Conservation (phyloP, 2,113 vertebrate genomes). For the Panthera uncia region DNA sequence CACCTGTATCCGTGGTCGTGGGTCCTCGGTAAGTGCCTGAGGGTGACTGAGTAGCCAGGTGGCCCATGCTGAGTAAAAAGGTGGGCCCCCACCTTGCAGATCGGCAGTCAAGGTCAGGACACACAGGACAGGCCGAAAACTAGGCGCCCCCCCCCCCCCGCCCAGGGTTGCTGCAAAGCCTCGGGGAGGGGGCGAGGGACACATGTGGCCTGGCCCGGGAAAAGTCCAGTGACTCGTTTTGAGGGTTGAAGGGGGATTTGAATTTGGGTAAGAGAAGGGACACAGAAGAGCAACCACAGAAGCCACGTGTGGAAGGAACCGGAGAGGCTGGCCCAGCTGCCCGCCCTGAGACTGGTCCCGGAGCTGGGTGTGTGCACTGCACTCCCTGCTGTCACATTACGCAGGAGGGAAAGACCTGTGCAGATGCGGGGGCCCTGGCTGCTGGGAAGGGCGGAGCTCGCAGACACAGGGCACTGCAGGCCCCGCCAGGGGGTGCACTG, state of each 20-base stretch:
- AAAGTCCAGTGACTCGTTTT: too few relatives aligned
- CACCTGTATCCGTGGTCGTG: rapidly evolving
- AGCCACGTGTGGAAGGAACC: neutral
- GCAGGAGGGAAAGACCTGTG: neutral
- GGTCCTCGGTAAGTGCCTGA: neutral
- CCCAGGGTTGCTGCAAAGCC: neutral
- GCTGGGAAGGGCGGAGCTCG: neutral
- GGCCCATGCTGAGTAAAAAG: neutral
- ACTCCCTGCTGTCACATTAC: rapidly evolving
- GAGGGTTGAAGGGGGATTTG: neutral
- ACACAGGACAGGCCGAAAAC: too few relatives aligned
- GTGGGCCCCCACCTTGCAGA: neutral
- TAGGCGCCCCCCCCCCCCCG: neutral
- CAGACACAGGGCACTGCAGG: rapidly evolving
- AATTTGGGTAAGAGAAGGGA: neutral
- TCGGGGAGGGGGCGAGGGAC: neutral
- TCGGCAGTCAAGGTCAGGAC: neutral
- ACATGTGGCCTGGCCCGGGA: neutral
- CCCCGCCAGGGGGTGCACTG: neutral
- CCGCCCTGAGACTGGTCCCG: rapidly evolving
- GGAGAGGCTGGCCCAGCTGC: neutral
- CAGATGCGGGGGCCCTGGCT: neutral
- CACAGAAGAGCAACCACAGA: neutral
- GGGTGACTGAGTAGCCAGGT: neutral
- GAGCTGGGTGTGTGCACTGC: neutral